Evolutionary conservation across 2,797 vertebrate genomes (phyloP), one percentile per base, ranked within the genome.

Genomic region (Glossophaga mutica): DNA sequence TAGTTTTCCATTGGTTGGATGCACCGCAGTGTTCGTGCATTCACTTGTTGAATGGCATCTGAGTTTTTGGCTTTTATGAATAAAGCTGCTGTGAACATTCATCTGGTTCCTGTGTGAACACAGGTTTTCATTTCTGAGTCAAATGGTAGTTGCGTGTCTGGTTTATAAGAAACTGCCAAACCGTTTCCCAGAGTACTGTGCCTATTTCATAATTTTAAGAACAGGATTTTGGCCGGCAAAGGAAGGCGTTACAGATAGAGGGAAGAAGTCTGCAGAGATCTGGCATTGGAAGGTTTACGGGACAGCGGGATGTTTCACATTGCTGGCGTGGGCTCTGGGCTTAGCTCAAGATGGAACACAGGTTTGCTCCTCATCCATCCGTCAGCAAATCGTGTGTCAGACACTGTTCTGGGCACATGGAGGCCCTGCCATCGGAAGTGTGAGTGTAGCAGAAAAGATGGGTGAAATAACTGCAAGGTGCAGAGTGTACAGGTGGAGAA

Each of bases 191-290:
- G 71, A 93, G 71, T 87, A 24, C 50, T 46, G 15, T 67, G 9
- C 78, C 78, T 74, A 10, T 48, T 90, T 88, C 70, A 15, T 77
- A 77, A 71, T 84, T 91, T 86, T 24, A 29, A 78, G 48, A 59
- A 95, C 88, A 96, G 71, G 37, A 59, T 90, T 94, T 92, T 85
- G 85, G 32, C 26, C 52, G 48, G 44, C 73, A 50, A 90, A 42
- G 46, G 46, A 78, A 92, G 59, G 39, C 85, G 39, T 76, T 79
- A 55, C 52, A 90, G 46, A 57, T 65, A 6, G 22, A 87, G 18
- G 59, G 65, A 39, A 73, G 74, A 89, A 37, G 26, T 32, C n/a
- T 90, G 16, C 24, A 81, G 48, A 96, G 59, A 26, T 55, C 55
- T 79, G 44, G 73, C 42, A 37, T 90, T 77, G 79, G 57, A 57